Conservation (phyloP, 2,113 vertebrate genomes). For the Protobothrops flavoviridis region DNA sequence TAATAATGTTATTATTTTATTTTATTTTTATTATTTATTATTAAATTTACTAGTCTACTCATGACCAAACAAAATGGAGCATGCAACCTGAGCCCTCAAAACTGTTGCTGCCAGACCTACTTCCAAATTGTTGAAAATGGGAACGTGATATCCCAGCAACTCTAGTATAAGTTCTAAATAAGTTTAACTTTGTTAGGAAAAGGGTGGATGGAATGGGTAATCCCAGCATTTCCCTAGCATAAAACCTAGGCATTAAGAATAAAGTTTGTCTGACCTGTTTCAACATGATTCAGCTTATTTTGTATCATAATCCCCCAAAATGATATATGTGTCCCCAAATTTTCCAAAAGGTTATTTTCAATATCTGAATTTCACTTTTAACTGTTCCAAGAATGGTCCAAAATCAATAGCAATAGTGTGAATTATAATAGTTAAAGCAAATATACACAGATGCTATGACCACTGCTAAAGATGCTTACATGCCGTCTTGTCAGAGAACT, state of each 20-base stretch:
- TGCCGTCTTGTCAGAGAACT: conserved; percentile 1
- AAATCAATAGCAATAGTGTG: neutral
- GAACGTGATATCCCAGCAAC: no score
- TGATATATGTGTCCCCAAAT: neutral
- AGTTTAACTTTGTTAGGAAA: no score
- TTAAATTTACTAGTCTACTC: neutral
- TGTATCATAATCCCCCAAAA: neutral
- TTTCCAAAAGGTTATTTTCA: neutral
- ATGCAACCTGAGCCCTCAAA: no score
- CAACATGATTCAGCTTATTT: neutral
- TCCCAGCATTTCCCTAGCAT: neutral
- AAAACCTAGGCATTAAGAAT: neutral
- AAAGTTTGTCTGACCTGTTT: neutral
- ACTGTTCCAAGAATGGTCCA: neutral
- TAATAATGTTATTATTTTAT: no score
- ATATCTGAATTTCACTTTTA: neutral
- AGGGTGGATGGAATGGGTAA: no score
- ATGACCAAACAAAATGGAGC: neutral
- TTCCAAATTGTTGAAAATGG: no score
- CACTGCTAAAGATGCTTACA: neutral
- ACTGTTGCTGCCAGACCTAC: no score
- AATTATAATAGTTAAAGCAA: neutral
- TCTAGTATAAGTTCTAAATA: no score
- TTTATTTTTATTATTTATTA: no score
- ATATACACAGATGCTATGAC: neutral